Evolutionary conservation across 2,888 invertebrate species (phyloP), one percentile per base, ranked within the genome.

Genomic region (Petrolisthes cinctipes): DNA sequence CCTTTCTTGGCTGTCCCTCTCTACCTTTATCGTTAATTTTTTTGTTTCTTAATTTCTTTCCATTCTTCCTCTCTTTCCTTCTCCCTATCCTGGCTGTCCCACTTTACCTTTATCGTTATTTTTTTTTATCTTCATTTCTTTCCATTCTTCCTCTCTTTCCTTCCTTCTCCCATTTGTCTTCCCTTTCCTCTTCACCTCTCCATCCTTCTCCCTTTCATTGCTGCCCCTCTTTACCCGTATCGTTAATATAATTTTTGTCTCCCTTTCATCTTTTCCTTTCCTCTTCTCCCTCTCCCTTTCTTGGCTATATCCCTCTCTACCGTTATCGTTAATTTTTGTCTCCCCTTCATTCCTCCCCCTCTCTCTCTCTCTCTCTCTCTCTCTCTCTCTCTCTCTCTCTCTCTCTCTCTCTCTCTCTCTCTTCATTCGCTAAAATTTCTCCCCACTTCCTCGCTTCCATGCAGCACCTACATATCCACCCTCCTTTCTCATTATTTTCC

Each of bases 321-420:
- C n/a, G 23, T 61, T 61, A n/a, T 6, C n/a, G 6, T 17, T n/a
- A 73, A 73, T 23, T 11, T 17, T 73, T 73, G n/a, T 17, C n/a
- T 53, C 53, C n/a, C 11, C 9, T 11, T n/a, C 53, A 54, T 80
- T 57, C 53, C 80, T 56, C 56, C 56, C 80, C 56, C 80, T 80
- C 80, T 80, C 80, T 80, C 57, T 56, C 80, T 80, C 79, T 79
- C 79, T 79, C 79, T 79, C 79, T 79, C 79, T 79, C 79, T 79
- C 79, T 79, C 79, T 23, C 79, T 79, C 37, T 23, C 11, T 61
- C 6, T 61, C 7, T 17, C 71, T 71, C n/a, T n/a, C n/a, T 17
- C n/a, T n/a, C 71, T 71, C n/a, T n/a, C 9, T 71, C n/a, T n/a
- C 7, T 71, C 71, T 14, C 9, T 14, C 71, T 71, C 71, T 71